Evolutionary conservation across 2,888 invertebrate species (phyloP).

Genomic region (Boloria euphrosyne): DNA sequence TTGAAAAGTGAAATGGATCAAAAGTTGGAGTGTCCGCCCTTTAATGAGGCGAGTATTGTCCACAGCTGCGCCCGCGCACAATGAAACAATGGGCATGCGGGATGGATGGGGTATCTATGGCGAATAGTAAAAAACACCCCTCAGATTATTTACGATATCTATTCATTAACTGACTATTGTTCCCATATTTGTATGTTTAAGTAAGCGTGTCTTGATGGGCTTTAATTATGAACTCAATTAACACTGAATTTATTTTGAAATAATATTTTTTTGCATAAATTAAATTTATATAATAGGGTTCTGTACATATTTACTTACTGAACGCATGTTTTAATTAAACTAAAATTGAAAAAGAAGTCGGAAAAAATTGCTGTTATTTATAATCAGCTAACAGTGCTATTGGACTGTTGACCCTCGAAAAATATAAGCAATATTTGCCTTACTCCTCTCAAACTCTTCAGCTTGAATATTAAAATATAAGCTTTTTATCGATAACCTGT

Average conservation of each 20-base stretch:
- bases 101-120: too few species aligned
- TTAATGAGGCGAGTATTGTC: constrained; percentile 6
- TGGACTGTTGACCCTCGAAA: too few species aligned
- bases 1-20: not conserved
- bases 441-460: too few species aligned
- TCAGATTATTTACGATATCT: not conserved
- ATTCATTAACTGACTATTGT: constrained; percentile 23
- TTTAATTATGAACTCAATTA: constrained; percentile 27
- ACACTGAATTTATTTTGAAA: not conserved
- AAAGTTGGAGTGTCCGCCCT: constrained; percentile 1
- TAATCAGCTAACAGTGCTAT: too few species aligned
- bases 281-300: not conserved
- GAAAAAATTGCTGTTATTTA: too few species aligned
- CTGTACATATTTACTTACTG: too few species aligned
- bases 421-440: too few species aligned
- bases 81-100: too few species aligned
- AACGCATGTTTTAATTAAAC: too few species aligned
- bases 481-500: too few species aligned
- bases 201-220: constrained; percentile 17
- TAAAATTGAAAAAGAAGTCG: too few species aligned
- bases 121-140: not conserved
- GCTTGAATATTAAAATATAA: too few species aligned
- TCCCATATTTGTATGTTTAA: constrained; percentile 19
- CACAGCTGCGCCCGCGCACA: constrained; percentile 5
- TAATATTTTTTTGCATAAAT: not conserved